Evolutionary conservation across 2,797 vertebrate genomes (phyloP).

Genomic region (Agapornis canus): DNA sequence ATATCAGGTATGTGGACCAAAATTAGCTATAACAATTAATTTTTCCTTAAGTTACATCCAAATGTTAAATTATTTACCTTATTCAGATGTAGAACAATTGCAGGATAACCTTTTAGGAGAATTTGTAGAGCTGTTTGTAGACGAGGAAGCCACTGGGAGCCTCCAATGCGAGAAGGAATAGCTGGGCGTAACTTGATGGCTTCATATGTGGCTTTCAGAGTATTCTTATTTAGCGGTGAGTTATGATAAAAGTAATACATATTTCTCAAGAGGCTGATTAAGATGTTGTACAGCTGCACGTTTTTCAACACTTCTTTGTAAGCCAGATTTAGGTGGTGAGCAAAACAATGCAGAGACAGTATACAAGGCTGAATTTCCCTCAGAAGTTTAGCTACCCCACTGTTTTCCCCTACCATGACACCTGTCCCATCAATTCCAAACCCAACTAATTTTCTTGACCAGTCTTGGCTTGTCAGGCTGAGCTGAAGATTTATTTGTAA

Average conservation of each 20-base stretch:
- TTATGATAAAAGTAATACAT: conserved; percentile 48
- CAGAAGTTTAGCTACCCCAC: conserved; percentile 29
- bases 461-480: conserved; percentile 35
- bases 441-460: conserved; percentile 69
- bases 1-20: background rate
- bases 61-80: conserved; percentile 62
- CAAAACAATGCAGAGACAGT: conserved; percentile 45
- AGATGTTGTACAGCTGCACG: background rate
- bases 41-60: background rate
- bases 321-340: conserved; percentile 48
- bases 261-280: conserved; percentile 29
- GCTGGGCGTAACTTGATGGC: conserved; percentile 24
- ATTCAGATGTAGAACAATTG: conserved; percentile 56
- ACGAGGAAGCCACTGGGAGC: conserved; percentile 41
- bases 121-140: conserved; percentile 62
- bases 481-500: conserved; percentile 66
- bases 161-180: conserved; percentile 53
- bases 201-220: conserved; percentile 30
- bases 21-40: background rate
- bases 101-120: conserved; percentile 66
- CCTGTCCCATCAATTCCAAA: conserved; percentile 45
- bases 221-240: conserved; percentile 36
- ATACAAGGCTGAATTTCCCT: conserved; percentile 61
- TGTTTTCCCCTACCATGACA: background rate
- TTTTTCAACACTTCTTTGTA: conserved; percentile 45